Base-by-base conservation (phyloP, 2,113 vertebrate species). In the Phodopus roborovskii region DNA sequence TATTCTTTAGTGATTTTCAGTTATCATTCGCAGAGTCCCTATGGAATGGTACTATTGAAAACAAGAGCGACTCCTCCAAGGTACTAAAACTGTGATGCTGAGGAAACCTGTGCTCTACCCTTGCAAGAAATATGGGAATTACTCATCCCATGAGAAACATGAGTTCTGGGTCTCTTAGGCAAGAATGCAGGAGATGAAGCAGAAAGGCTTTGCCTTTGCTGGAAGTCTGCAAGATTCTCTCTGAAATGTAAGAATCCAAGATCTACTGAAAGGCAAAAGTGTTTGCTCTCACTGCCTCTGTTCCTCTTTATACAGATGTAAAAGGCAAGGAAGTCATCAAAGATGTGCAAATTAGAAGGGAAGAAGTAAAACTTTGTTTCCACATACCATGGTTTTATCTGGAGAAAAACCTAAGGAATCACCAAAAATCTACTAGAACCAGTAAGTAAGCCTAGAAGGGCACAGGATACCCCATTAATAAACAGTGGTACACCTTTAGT, bases 131-230 rank as follows among this genome's bases (percentile, higher is more conserved):
- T 56, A 50, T 4, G 15, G 17, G 70, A 92, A 20, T 90, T 39
- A 66, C 53, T 36, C 24, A 7, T 62, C 50, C 28, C 79, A 30
- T 22, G 22, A 45, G 64, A 81, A 88, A 71, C 26, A 1, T 3
- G 28, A 30, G 48, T 33, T 90, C 96, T 26, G 5, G 36, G 9
- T 83, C 66, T 93, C 50, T 96, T 70, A 93, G 13, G 22, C 33
- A 90, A 92, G 58, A 82, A 77, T 9, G 68, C n/a, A 85, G 39
- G 66, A 81, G 62, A 87, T 53, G 56, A 75, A 92, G n/a, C 8
- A 88, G 78, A 93, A 91, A 74, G 15, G 17, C 45, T 89, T 95
- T 15, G 50, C n/a, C 50, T 94, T 95, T 92, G 70, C 73, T 91
- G 22, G 39, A 92, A 74, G 20, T 62, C 3, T 45, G 73, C 36